phyloP scores from a whole-genome alignment of 2,888 invertebrate genomes.

The Coelinius sp. region DNA sequence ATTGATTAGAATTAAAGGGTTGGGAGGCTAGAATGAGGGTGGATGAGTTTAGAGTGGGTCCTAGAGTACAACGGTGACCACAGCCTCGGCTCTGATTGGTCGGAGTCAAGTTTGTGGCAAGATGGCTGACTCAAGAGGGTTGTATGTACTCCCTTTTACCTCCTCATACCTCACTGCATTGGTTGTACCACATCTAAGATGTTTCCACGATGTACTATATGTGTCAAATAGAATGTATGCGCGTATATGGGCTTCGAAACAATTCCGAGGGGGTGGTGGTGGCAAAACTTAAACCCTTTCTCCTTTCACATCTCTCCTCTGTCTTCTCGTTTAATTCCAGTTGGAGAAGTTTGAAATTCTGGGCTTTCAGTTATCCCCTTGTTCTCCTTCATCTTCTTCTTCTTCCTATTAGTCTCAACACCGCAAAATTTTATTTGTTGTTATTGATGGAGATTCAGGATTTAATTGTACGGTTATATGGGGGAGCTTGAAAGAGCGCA shows the following conservation, averaged over 20 bases:
- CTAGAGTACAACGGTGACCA: constrained; percentile 69
- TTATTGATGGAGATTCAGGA: too few relatives aligned
- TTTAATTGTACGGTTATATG: too few relatives aligned
- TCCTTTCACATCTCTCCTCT: constrained; percentile 43
- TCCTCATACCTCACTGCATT: constrained; percentile 49
- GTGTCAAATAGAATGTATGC: constrained; percentile 66
- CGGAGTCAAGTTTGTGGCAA: constrained; percentile 71
- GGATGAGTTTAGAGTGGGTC: constrained; percentile 36
- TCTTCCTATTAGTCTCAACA: too few relatives aligned
- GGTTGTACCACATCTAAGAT: constrained; percentile 11
- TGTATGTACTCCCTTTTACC: constrained; percentile 39
- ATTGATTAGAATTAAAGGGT: constrained; percentile 70
- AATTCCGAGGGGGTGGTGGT: constrained; percentile 63
- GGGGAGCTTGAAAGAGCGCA: too few relatives aligned
- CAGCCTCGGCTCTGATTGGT: constrained; percentile 71
- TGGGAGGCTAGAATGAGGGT: constrained; percentile 46
- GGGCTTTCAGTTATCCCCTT: too few relatives aligned
- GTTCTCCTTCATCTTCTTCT: too few relatives aligned
- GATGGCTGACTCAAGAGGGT: constrained; percentile 64
- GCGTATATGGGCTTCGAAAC: constrained; percentile 60
- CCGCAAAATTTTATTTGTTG: too few relatives aligned
- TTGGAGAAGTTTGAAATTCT: too few relatives aligned
- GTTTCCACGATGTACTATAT: constrained; percentile 43
- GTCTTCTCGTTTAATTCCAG: too few relatives aligned
- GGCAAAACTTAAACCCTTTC: constrained; percentile 52